Base-by-base conservation (phyloP, 2,888 invertebrate genomes). In the Pyrrhia umbra region DNA sequence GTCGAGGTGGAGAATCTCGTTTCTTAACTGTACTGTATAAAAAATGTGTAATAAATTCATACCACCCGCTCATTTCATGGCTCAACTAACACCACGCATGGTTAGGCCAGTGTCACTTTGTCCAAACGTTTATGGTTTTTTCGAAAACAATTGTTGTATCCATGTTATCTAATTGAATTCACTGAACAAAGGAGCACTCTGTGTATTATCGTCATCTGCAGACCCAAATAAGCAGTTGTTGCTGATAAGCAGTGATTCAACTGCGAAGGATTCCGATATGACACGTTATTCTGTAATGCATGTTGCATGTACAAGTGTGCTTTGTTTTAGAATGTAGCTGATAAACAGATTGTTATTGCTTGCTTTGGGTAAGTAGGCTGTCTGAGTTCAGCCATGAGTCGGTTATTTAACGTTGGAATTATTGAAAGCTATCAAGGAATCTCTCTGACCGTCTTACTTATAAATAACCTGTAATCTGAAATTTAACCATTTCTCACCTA, bases 201-300 rank as follows among this genome's bases (percentile, higher is more conserved):
- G 34, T 60, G 18, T 6, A 25, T 52, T 75, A 73, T 75, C 67
- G 50, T 78, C 68, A 75, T 81, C 65, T 79, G 79, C 62, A 55
- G 70, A 73, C 81, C 79, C 68, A 78, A 72, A 78, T 81, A 81
- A 68, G 45, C 79, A 79, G 66, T 72, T 68, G 79, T 57, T 59
- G 10, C 55, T 40, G 74, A 79, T 81, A 79, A 81, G 30, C 49
- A 54, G 69, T 75, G 78, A 78, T 59, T 78, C 65, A 77, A 58
- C 62, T 42, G 58, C 57, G 39, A 60, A 65, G 58, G 78, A 69
- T 70, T 59, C 46, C 16, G 51, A 56, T 62, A 58, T 61, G 70
- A 54, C 64, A 63, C 75, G 77, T 62, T 77, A 55, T 54, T 46
- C 49, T 52, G 30, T 54, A 61, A 62, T 68, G 52, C 40, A 49